Conservation (phyloP, 2,113 vertebrate genomes). For the Trogon melanurus region DNA sequence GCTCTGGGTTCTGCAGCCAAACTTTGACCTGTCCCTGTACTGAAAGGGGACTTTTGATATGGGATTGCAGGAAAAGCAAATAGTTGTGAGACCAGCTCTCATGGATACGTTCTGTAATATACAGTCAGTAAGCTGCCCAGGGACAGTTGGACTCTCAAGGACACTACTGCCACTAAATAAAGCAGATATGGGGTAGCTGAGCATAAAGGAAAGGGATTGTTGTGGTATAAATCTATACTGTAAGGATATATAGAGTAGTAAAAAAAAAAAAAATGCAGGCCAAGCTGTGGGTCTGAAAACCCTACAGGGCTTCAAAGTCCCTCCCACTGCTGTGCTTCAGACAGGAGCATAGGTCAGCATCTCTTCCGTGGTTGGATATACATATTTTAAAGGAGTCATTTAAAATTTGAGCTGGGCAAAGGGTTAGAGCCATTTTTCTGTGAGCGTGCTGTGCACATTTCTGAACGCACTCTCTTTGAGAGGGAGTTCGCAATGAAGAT, state of each 20-base stretch:
- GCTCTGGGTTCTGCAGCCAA: not conserved
- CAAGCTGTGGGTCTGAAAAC: not conserved
- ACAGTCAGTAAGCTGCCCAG: not conserved
- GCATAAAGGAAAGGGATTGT: not conserved
- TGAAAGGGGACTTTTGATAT: not conserved
- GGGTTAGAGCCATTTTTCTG: constrained; percentile 8
- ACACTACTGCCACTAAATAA: not conserved
- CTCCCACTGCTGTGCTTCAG: not conserved
- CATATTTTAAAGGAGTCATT: constrained; percentile 13
- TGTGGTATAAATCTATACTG: not conserved
- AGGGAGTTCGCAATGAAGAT: not conserved
- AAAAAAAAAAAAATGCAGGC: not conserved
- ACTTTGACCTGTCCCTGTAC: not conserved
- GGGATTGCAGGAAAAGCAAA: not conserved
- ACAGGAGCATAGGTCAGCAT: constrained; percentile 30
- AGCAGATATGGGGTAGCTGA: not conserved
- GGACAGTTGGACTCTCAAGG: not conserved
- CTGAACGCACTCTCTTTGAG: constrained; percentile 20
- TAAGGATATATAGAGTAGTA: not conserved
- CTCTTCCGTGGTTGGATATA: not conserved
- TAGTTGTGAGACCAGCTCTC: not conserved
- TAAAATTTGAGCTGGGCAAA: constrained; percentile 10
- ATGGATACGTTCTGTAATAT: accelerated
- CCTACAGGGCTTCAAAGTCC: constrained; percentile 2
- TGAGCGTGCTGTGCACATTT: not conserved